Evolutionary conservation across 2,113 vertebrate species (phyloP), one percentile per base, ranked within the genome.

Genomic region (Pterocles orientalis): DNA sequence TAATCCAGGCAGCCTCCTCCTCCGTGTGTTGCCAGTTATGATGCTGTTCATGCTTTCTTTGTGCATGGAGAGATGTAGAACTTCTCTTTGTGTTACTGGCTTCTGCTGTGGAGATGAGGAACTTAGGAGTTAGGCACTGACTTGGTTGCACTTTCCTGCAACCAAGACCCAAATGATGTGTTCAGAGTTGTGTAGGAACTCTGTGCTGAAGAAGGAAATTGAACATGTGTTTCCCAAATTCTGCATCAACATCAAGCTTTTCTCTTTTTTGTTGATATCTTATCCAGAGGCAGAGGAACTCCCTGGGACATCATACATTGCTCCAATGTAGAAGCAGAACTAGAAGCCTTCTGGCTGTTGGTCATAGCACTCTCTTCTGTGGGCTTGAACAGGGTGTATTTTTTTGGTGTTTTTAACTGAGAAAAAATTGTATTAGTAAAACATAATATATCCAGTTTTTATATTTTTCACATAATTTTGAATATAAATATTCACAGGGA

Each of bases 131-230:
- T 18, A 14, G 57, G 26, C 29, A 36, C 31, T n/a, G n/a, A n/a
- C n/a, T n/a, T n/a, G n/a, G n/a, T n/a, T n/a, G n/a, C n/a, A n/a
- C n/a, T n/a, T n/a, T n/a, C 13, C 41, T 57, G 62, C 34, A 70
- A 24, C 8, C 0, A 2, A 47, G 29, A 64, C 51, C 31, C n/a
- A 70, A 58, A 41, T 2, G 9, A 36, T 4, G 1, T 28, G 21
- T 48, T 77, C n/a, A 25, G 34, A 62, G 23, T 36, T 36, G 33
- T 4, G 26, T 15, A 65, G 18, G 16, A 58, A 25, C 6, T 14
- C 58, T 71, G 31, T 57, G 31, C 50, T 73, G 57, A 84, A 53
- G 56, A 36, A 75, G 29, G 45, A 80, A 75, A 64, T 34, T 20
- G 24, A 62, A 45, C 53, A 60, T 51, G n/a, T 39, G 12, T 39